A percentile compares a stretch with the other conserved stretches of the same genome.
phyloP scores from a whole-genome alignment of 2,797 vertebrate genomes.

The Protonibea diacanthus region DNA sequence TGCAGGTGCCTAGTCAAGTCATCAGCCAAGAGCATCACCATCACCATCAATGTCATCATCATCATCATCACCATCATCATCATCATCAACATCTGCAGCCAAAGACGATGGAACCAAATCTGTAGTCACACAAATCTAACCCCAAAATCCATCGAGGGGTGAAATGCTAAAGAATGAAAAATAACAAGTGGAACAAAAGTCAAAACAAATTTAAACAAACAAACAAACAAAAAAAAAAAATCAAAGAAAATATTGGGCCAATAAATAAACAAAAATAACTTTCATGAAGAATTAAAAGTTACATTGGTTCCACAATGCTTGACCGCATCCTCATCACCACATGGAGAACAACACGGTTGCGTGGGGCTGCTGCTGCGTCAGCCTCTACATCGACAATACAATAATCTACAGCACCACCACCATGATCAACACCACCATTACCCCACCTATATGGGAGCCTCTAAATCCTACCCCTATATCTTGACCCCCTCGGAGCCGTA shows the following conservation, averaged over 20 bases:
- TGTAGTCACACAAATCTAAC: conserved; percentile 76
- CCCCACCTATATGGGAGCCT: conserved; percentile 93
- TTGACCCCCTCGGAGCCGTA: conserved; percentile 99
- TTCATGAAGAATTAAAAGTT: conserved; percentile 39
- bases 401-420: conserved; percentile 77
- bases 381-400: conserved; percentile 72
- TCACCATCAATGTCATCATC: conserved; percentile 83
- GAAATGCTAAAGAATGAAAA: conserved; percentile 75
- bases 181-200: conserved; percentile 45
- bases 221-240: not conserved
- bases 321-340: conserved; percentile 92
- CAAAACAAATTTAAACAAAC: conserved; percentile 49
- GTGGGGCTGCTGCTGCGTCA: conserved; percentile 68
- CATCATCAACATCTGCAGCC: conserved; percentile 92
- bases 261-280: conserved; percentile 46
- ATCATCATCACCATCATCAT: conserved; percentile 75
- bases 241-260: conserved; percentile 49
- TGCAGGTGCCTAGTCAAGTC: conserved; percentile 93
- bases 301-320: conserved; percentile 84
- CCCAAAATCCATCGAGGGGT: conserved; percentile 82
- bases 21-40: conserved; percentile 85
- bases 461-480: conserved; percentile 99
- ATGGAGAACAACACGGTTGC: conserved; percentile 81
- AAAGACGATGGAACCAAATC: conserved; percentile 90
- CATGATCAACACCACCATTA: conserved; percentile 86